Evolutionary conservation across 2,888 invertebrate genomes (phyloP).

Genomic region (Seladonia tumulorum): DNA sequence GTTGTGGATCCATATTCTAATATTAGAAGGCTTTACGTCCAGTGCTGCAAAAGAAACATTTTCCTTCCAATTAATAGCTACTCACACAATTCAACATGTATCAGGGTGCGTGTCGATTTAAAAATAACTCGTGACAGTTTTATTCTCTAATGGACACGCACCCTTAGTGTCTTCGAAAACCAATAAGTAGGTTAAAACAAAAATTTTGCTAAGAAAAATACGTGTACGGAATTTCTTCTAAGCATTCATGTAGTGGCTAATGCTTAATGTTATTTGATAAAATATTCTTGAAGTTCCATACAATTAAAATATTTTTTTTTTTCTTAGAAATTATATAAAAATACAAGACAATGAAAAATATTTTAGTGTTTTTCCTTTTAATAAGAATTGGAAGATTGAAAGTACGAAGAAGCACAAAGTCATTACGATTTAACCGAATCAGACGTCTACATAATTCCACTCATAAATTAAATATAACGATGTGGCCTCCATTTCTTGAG

Average conservation of each 20-base stretch:
- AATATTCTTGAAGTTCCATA: not conserved
- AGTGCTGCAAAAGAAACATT: conserved; percentile 85
- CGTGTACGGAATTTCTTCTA: not conserved
- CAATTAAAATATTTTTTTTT: not conserved
- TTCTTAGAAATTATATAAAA: not conserved
- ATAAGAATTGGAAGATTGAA: not conserved
- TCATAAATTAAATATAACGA: conserved; percentile 5
- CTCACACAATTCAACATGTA: not conserved
- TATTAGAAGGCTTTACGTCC: conserved; percentile 93
- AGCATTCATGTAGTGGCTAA: not conserved
- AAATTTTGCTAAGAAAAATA: not conserved
- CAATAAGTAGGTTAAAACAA: too few species aligned
- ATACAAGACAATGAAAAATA: not conserved
- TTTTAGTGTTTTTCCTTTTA: not conserved
- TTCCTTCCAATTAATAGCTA: not conserved
- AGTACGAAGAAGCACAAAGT: not conserved
- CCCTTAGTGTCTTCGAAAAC: not conserved
- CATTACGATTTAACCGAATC: conserved; percentile 9
- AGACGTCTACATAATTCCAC: not conserved
- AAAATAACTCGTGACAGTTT: too few species aligned
- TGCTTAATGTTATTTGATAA: not conserved
- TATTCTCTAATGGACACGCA: too few species aligned
- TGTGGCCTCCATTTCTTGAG: not conserved
- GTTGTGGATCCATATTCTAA: conserved; percentile 98
- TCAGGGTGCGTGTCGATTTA: too few species aligned